phyloP scores from a whole-genome alignment of 1,140 invertebrate species.

The Aphaenogaster floridana region DNA sequence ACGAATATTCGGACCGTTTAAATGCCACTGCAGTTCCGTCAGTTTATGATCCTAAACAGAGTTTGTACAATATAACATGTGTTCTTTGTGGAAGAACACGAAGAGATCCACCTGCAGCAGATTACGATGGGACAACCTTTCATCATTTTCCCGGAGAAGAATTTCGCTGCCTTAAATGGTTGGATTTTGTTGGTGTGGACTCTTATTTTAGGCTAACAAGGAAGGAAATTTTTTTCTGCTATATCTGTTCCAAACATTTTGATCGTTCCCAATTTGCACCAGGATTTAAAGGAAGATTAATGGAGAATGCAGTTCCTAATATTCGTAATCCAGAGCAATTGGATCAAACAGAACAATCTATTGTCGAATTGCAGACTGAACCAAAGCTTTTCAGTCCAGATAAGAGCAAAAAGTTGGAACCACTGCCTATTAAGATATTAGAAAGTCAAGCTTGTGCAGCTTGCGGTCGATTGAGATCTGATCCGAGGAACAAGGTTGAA shows the following conservation, averaged over 20 bases:
- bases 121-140: slow-evolving; percentile 84
- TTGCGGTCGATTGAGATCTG: slow-evolving; percentile 82
- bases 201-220: slow-evolving; percentile 85
- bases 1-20: slow-evolving; percentile 83
- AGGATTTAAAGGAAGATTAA: slow-evolving; percentile 80
- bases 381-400: slow-evolving; percentile 72
- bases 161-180: slow-evolving; percentile 85
- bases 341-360: slow-evolving; percentile 66
- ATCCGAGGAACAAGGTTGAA: slow-evolving; percentile 83
- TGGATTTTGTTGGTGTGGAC: slow-evolving; percentile 85
- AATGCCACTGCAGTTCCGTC: slow-evolving; percentile 83
- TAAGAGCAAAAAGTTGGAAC: slow-evolving; percentile 76
- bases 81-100: slow-evolving; percentile 82
- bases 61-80: slow-evolving; percentile 85
- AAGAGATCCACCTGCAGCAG: slow-evolving; percentile 79
- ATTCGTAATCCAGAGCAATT: slow-evolving; percentile 80
- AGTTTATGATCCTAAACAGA: slow-evolving; percentile 85
- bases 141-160: slow-evolving; percentile 86
- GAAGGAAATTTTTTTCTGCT: slow-evolving; percentile 86
- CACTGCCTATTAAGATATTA: slow-evolving; percentile 77
- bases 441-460: slow-evolving; percentile 85
- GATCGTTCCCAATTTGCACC: slow-evolving; percentile 82
- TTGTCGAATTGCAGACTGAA: slow-evolving; percentile 68
- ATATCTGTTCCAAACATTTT: slow-evolving; percentile 86
- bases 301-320: slow-evolving; percentile 83